A percentile compares a stretch with the other conserved stretches of the same genome.
phyloP scores from a whole-genome alignment of 2,888 invertebrate species.

The Tenthredo scrophulariae region DNA sequence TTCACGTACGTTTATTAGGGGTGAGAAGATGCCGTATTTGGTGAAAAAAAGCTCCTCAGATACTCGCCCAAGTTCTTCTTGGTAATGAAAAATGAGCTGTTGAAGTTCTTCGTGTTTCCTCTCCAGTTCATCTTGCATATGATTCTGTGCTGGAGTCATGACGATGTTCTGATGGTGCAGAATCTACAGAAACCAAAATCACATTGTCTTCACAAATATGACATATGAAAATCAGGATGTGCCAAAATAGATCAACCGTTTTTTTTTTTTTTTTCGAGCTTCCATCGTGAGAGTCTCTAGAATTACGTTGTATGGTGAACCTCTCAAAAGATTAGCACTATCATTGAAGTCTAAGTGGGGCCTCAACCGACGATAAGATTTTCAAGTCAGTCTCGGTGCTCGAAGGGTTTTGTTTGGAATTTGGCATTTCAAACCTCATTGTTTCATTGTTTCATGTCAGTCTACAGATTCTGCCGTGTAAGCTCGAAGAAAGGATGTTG shows the following conservation, averaged over 20 bases:
- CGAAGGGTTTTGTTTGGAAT: not conserved
- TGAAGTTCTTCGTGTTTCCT: conserved; percentile 92
- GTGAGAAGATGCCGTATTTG: conserved; percentile 84
- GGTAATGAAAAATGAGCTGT: conserved; percentile 90
- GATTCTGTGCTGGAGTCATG: conserved; percentile 81
- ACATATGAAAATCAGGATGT: not conserved
- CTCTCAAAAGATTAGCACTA: too few relatives aligned
- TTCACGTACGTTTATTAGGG: conserved; percentile 74
- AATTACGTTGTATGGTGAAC: too few relatives aligned
- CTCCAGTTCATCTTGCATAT: conserved; percentile 80
- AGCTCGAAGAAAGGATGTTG: not conserved
- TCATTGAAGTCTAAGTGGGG: too few relatives aligned
- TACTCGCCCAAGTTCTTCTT: conserved; percentile 90
- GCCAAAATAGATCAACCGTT: not conserved
- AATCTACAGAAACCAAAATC: conserved; percentile 61
- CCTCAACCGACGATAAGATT: too few relatives aligned
- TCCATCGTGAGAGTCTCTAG: not conserved
- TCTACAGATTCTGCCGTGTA: not conserved
- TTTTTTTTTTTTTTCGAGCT: not conserved
- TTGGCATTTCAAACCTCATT: not conserved
- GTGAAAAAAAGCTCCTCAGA: conserved; percentile 93
- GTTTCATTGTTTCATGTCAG: not conserved
- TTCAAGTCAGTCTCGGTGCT: too few relatives aligned
- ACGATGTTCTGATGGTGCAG: conserved; percentile 77
- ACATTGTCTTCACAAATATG: too few relatives aligned